Base-by-base conservation (phyloP, 2,113 vertebrate genomes). In the Bothrops jararaca region DNA sequence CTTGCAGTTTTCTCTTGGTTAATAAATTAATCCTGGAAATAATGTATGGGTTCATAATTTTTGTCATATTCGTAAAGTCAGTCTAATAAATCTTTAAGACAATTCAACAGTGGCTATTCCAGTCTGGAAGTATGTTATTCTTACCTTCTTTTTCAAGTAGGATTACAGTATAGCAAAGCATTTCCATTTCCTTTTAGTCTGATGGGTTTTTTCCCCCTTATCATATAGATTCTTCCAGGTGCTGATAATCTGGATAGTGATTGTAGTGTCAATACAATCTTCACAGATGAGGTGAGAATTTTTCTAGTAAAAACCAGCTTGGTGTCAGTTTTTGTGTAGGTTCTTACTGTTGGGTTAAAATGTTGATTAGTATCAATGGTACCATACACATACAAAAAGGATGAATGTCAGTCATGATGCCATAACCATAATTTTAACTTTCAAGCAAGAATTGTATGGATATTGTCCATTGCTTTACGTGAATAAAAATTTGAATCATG, bases 31-130 rank as follows among this genome's bases (percentile, higher is more conserved):
- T 85, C 91, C 94, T 92, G 85, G 80, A 52, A 95, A 93, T 92
- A 96, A 89, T 90, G 89, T 93, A 50, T 26, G 94, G 92, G 86
- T 89, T 96, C 96, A 96, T 95, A 96, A 94, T 93, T 94, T 89
- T 69, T 95, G 89, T 95, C 95, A 94, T 95, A 96, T 95, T 93
- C 89, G 11, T 57, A 29, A 94, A 89, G 92, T 95, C 95, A 94
- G 87, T 88, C 94, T 93, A 91, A 90, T 95, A 96, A 95, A 94
- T 90, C 94, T 89, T n/a, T 93, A 92, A 92, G 86, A 91, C 64
- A n/a, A 95, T 95, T 94, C 91, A 85, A 93, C 18, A 1, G 23
- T 11, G 64, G 69, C 90, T 93, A 91, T 94, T 95, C 93, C 95
- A 93, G 39, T 26, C 20, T 95, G 94, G 89, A 96, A 94, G 53